Evolutionary conservation across 2,797 vertebrate species (phyloP).

Genomic region (Pempheris klunzingeri): DNA sequence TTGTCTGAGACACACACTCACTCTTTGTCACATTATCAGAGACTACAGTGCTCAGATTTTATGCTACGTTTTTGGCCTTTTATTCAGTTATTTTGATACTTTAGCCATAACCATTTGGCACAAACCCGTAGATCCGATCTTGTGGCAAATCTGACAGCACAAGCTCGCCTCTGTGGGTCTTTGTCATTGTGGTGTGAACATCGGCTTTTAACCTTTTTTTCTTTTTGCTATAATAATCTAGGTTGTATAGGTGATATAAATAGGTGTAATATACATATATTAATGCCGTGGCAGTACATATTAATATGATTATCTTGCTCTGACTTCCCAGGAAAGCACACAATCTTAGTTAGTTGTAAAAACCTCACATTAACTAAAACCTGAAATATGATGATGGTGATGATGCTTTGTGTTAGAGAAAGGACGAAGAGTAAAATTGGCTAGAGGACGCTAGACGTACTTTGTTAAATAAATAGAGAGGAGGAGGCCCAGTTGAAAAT

Average conservation of each 20-base stretch:
- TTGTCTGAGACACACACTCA: neutral
- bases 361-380: neutral
- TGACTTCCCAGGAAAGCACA: neutral
- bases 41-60: neutral
- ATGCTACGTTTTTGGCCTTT: neutral
- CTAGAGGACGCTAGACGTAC: neutral
- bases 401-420: neutral
- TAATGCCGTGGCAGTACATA: neutral
- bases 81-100: conserved; percentile 72
- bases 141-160: conserved; percentile 94
- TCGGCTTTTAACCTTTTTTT: conserved; percentile 49
- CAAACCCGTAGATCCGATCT: conserved; percentile 99
- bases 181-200: conserved; percentile 93
- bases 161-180: conserved; percentile 99
- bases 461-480: conserved; percentile 67
- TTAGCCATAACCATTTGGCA: conserved; percentile 90
- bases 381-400: neutral
- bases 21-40: neutral
- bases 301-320: neutral
- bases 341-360: neutral
- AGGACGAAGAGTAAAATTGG: neutral
- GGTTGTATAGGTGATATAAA: neutral
- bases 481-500: conserved; percentile 87
- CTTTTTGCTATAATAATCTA: conserved; percentile 6
- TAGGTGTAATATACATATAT: neutral